phyloP scores from a whole-genome alignment of 2,113 vertebrate species.

The Spea bombifrons region DNA sequence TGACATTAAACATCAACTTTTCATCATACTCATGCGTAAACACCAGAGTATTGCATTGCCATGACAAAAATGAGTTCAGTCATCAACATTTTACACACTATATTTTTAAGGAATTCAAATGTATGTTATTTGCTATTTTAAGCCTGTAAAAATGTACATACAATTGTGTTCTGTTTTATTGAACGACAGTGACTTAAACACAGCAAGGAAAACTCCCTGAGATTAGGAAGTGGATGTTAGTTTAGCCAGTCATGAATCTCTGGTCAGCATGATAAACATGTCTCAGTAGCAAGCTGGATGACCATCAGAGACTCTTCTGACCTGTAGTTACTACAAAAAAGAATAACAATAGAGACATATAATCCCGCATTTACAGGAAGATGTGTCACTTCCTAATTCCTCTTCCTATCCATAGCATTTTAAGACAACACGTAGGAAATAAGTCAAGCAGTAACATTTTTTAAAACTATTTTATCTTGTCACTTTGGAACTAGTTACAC shows the following conservation, averaged over 20 bases:
- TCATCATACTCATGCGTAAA: no score
- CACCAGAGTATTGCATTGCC: not conserved
- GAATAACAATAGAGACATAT: slow-evolving; percentile 17
- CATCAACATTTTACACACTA: not conserved
- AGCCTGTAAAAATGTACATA: not conserved
- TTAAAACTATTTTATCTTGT: no score
- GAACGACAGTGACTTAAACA: slow-evolving; percentile 15
- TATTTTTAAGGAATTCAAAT: no score
- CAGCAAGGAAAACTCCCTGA: not conserved
- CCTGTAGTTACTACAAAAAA: not conserved
- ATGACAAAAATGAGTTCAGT: not conserved
- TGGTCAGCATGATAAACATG: slow-evolving; percentile 5
- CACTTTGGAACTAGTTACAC: no score
- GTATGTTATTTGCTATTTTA: no score
- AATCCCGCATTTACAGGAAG: slow-evolving; percentile 27
- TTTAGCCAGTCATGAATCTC: slow-evolving; percentile 19
- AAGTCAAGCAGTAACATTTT: not conserved
- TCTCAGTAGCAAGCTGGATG: not conserved
- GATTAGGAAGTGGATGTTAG: slow-evolving; percentile 36
- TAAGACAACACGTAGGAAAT: slow-evolving; percentile 32
- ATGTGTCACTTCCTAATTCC: slow-evolving; percentile 29
- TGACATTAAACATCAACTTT: no score
- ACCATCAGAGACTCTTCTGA: not conserved
- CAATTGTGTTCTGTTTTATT: not conserved
- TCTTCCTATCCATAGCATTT: slow-evolving; percentile 19